Conservation (phyloP, 2,888 invertebrate genomes). For the Caenorhabditis plicata region DNA sequence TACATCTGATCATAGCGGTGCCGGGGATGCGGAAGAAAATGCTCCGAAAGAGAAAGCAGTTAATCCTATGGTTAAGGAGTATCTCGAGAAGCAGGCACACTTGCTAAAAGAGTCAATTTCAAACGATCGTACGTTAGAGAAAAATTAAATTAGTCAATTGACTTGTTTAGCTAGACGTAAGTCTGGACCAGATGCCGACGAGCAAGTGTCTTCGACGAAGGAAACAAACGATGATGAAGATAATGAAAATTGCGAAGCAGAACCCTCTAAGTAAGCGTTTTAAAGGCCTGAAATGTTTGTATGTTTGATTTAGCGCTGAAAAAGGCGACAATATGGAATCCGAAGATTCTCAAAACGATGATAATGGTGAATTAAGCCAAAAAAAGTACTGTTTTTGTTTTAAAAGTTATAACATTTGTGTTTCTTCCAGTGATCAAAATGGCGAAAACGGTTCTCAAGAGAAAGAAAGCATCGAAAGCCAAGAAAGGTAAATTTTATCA, state of each 20-base stretch:
- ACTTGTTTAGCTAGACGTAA: too few species aligned
- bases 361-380: background rate
- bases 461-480: too few species aligned
- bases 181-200: too few species aligned
- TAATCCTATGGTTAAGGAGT: conserved; percentile 31
- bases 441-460: too few species aligned
- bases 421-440: too few species aligned
- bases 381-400: too few species aligned
- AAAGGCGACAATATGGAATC: conserved; percentile 3
- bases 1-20: background rate
- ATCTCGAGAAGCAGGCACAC: conserved; percentile 27
- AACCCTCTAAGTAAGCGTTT: background rate
- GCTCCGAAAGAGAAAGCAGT: background rate
- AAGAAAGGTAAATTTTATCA: too few species aligned
- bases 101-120: conserved; percentile 15
- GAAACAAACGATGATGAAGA: conserved; percentile 3
- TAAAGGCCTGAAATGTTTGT: too few species aligned
- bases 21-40: background rate
- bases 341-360: conserved; percentile 1
- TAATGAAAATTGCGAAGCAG: background rate
- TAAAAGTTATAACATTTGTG: too few species aligned
- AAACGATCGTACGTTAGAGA: conserved; percentile 5
- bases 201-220: conserved; percentile 12
- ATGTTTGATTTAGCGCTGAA: too few species aligned
- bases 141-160: too few species aligned